A percentile compares a stretch with the other conserved stretches of the same genome.
Evolutionary conservation across 1,140 invertebrate genomes (phyloP).

Genomic region (Drosophila takahashii): DNA sequence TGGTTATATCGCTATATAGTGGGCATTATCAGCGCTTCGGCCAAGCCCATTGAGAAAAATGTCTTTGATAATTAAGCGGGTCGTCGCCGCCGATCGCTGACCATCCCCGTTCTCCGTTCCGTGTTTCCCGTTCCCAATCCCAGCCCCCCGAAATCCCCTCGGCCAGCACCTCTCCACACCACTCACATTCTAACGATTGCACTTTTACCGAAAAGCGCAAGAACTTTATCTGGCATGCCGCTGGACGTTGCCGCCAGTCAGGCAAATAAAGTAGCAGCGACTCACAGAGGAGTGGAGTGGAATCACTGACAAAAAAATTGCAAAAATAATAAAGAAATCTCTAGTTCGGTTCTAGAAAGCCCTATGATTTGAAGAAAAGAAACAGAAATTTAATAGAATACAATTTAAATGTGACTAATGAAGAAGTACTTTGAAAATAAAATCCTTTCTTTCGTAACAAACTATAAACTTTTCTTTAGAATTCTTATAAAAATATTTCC

Average conservation of each 20-base stretch:
- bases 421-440: too few species aligned
- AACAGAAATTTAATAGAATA: too few species aligned
- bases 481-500: not conserved
- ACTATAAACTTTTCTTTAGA: too few species aligned
- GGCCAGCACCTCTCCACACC: slow-evolving; percentile 13
- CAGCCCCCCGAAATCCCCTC: slow-evolving; percentile 3
- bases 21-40: slow-evolving; percentile 49
- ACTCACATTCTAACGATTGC: slow-evolving; percentile 79
- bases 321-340: not conserved
- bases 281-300: slow-evolving; percentile 27
- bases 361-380: too few species aligned
- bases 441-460: too few species aligned
- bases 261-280: slow-evolving; percentile 58
- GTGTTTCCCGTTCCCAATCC: not conserved
- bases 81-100: slow-evolving; percentile 39
- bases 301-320: slow-evolving; percentile 21
- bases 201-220: slow-evolving; percentile 78
- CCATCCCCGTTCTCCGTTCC: slow-evolving; percentile 22
- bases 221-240: slow-evolving; percentile 78
- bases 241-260: slow-evolving; percentile 55
- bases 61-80: slow-evolving; percentile 81
- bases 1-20: slow-evolving; percentile 2
- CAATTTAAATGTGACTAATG: too few species aligned
- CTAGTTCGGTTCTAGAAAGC: too few species aligned
- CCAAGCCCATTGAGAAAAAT: slow-evolving; percentile 72